Conservation (phyloP, 2,797 vertebrate genomes). For the Astyanax mexicanus region DNA sequence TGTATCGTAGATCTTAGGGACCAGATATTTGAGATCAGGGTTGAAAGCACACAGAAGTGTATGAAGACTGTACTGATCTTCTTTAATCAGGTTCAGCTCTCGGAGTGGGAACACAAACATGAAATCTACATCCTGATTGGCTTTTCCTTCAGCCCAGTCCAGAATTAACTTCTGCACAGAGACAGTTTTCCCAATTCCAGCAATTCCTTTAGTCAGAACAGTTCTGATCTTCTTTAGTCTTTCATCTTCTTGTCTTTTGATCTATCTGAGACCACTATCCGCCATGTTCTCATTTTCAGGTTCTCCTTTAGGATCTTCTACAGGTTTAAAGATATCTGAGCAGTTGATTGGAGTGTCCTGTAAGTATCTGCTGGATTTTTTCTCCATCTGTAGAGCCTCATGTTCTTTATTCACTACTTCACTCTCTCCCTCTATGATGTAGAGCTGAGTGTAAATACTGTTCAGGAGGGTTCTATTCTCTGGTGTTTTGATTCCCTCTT, state of each 20-base stretch:
- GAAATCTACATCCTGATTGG: slow-evolving; percentile 47
- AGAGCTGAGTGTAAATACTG: not conserved
- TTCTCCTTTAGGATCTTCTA: too few relatives aligned
- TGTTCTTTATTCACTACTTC: not conserved
- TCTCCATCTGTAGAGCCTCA: not conserved
- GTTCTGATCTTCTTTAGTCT: too few relatives aligned
- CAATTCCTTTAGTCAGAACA: slow-evolving; percentile 55
- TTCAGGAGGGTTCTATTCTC: not conserved
- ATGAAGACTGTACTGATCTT: slow-evolving; percentile 29
- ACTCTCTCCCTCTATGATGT: not conserved
- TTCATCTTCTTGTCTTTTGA: too few relatives aligned
- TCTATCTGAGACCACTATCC: too few relatives aligned
- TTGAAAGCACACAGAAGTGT: slow-evolving; percentile 37
- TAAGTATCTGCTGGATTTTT: too few relatives aligned
- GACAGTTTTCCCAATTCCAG: slow-evolving; percentile 56
- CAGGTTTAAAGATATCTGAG: too few relatives aligned
- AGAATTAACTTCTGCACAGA: slow-evolving; percentile 56
- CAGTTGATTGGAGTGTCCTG: too few relatives aligned
- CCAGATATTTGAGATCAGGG: slow-evolving; percentile 3
- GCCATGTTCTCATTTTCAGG: too few relatives aligned
- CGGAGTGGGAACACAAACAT: slow-evolving; percentile 52
- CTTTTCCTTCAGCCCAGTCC: slow-evolving; percentile 48
- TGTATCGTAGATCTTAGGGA: not conserved
- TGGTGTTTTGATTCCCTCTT: not conserved
- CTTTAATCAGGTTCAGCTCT: slow-evolving; percentile 52